A percentile compares a stretch with the other conserved stretches of the same genome.
These are phyloP conservation scores for Dryobota labecula DNA, from an alignment of 2,888 invertebrate species.

Conservation along the genomic window DNA sequence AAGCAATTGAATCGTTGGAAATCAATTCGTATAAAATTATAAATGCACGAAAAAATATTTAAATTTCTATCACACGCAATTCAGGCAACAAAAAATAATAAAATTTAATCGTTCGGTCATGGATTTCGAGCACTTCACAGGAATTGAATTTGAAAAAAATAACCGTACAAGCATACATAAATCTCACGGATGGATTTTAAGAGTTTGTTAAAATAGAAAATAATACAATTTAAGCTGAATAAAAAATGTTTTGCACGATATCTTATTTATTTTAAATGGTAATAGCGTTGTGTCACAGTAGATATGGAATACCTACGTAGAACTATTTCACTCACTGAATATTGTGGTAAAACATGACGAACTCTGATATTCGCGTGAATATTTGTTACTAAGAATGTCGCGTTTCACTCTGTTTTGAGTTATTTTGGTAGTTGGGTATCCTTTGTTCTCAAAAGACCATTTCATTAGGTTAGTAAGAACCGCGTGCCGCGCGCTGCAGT, in stretches of 20 bases:
- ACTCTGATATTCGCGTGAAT: slow-evolving; percentile 14
- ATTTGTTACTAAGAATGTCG: slow-evolving; percentile 5
- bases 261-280: slow-evolving; percentile 37
- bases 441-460: not conserved
- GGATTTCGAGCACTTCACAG: slow-evolving; percentile 53
- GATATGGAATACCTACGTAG: slow-evolving; percentile 39
- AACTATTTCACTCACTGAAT: slow-evolving; percentile 27
- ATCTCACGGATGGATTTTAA: slow-evolving; percentile 43
- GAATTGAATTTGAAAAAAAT: slow-evolving; percentile 52
- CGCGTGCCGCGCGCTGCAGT: not conserved
- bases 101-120: slow-evolving; percentile 47
- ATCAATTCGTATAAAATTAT: slow-evolving; percentile 49
- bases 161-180: slow-evolving; percentile 15
- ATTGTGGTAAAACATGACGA: slow-evolving; percentile 7
- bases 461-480: slow-evolving; percentile 11
- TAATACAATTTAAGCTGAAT: slow-evolving; percentile 37
- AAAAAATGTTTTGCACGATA: slow-evolving; percentile 47
- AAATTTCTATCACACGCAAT: slow-evolving; percentile 46
- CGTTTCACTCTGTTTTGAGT: not conserved
- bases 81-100: slow-evolving; percentile 38
- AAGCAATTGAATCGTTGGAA: slow-evolving; percentile 46
- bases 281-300: slow-evolving; percentile 20
- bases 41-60: slow-evolving; percentile 55
- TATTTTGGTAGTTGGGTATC: not conserved
- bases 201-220: slow-evolving; percentile 46